Base-by-base conservation (phyloP, 2,797 vertebrate genomes). In the Acomys russatus region DNA sequence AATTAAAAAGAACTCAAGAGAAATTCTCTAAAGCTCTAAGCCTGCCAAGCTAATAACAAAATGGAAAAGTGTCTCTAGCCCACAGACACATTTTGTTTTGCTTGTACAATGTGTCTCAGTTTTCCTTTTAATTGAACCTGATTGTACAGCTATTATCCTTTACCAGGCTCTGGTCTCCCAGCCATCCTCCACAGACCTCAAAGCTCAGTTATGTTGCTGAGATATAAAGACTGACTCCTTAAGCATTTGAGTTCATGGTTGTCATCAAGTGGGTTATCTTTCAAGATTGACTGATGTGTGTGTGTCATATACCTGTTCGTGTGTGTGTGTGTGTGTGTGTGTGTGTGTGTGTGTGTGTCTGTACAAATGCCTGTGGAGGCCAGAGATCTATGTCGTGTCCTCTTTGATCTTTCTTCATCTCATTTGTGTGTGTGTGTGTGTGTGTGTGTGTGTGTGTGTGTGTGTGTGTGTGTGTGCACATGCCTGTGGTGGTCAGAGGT, bases 31-130 rank as follows among this genome's bases (percentile, higher is more conserved):
- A 86, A 88, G 49, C 64, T 70, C 61, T 78, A 94, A 92, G 79
- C 61, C n/a, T 92, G 71, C 90, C 77, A 95, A 95, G 49, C 38
- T 90, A 96, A 92, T 38, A 80, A 66, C 90, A 92, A 80, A 90
- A 90, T 95, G 78, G 54, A 38, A 94, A 88, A 73, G 22, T 73
- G 20, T n/a, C 25, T 83, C 71, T 70, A 68, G 68, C 38, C 10
- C 51, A 86, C 63, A 95, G 74, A 56, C 30, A 30, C 54, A 80
- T 77, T 92, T 96, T 90, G 66, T 82, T 92, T 96, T 84, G 17
- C 30, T 94, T 49, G 44, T 35, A 74, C 71, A 38, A 2, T 71
- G 30, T 90, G 23, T 93, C 12, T 44, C 56, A 5, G 49, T 30
- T 71, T 70, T 79, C 78, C 66, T 88, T 73, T 73, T 35, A 86